Percentiles rank a stretch among this genome's conserved stretches.
phyloP scores from a whole-genome alignment of 2,113 vertebrate species.

The Lasiurus cinereus region DNA sequence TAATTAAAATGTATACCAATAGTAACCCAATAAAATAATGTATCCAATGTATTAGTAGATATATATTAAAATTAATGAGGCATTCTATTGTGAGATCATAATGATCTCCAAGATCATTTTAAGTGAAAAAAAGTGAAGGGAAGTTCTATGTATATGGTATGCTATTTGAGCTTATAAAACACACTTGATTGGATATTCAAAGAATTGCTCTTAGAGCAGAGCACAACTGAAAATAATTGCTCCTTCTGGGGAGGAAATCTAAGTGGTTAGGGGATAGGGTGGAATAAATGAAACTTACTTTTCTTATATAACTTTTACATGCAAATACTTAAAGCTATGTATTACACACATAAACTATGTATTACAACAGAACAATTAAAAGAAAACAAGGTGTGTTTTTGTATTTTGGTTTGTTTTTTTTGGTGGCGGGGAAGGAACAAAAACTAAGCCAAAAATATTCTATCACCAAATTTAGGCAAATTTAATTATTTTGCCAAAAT shows the following conservation, averaged over 20 bases:
- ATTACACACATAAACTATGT: not conserved
- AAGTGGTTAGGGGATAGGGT: not conserved
- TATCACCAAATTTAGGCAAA: not conserved
- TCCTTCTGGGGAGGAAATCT: not conserved
- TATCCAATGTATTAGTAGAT: not conserved
- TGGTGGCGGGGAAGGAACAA: not conserved
- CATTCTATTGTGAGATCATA: not conserved
- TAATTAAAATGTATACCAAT: not conserved
- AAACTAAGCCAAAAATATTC: not conserved
- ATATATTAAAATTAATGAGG: not conserved
- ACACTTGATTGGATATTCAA: not conserved
- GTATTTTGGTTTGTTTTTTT: not conserved
- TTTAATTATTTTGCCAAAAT: slow-evolving; percentile 34
- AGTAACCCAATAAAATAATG: not conserved
- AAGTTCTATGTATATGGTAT: not conserved
- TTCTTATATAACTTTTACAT: not conserved
- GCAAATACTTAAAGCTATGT: not conserved
- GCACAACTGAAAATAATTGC: not conserved
- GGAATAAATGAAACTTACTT: not conserved
- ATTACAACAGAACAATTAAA: not conserved
- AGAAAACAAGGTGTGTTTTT: not conserved
- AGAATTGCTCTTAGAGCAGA: not conserved
- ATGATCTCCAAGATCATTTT: not conserved
- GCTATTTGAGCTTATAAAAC: not conserved
- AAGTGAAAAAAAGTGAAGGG: not conserved